phyloP scores from a whole-genome alignment of 2,888 invertebrate species.

The Serrognathus titanus region DNA sequence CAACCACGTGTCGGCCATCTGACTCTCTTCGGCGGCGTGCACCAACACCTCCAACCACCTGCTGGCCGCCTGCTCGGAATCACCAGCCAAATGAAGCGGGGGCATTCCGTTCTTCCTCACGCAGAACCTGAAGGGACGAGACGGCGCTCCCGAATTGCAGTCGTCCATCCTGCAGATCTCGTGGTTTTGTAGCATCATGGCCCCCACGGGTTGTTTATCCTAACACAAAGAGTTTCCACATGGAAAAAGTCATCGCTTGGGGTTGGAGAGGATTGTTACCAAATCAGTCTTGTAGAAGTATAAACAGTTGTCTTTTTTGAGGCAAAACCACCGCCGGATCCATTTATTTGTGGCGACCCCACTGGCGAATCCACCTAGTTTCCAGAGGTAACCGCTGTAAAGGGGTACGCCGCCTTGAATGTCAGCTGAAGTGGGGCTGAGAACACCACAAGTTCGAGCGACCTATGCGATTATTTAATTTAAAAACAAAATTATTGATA shows the following conservation, averaged over 20 bases:
- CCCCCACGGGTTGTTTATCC: conserved; percentile 87
- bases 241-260: neutral
- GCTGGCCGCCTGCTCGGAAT: conserved; percentile 66
- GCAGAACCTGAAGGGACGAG: conserved; percentile 62
- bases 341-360: conserved; percentile 61
- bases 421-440: conserved; percentile 65
- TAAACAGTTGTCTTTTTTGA: conserved; percentile 88
- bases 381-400: conserved; percentile 75
- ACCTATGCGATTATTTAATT: conserved; percentile 56
- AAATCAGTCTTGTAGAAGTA: conserved; percentile 92
- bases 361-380: conserved; percentile 61
- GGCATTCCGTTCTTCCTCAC: conserved; percentile 68
- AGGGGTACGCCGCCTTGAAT: conserved; percentile 59
- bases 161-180: conserved; percentile 60
- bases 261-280: conserved; percentile 59
- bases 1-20: conserved; percentile 60
- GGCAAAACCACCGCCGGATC: conserved; percentile 87
- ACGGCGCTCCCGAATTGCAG: conserved; percentile 59
- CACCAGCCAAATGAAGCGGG: conserved; percentile 76
- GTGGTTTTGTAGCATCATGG: conserved; percentile 82
- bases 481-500: conserved; percentile 12
- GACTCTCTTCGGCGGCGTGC: conserved; percentile 66
- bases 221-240: conserved; percentile 37
- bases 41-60: conserved; percentile 77
- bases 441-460: conserved; percentile 79